Conservation (phyloP, 2,888 invertebrate genomes). For the Exephanes ischioxanthus region DNA sequence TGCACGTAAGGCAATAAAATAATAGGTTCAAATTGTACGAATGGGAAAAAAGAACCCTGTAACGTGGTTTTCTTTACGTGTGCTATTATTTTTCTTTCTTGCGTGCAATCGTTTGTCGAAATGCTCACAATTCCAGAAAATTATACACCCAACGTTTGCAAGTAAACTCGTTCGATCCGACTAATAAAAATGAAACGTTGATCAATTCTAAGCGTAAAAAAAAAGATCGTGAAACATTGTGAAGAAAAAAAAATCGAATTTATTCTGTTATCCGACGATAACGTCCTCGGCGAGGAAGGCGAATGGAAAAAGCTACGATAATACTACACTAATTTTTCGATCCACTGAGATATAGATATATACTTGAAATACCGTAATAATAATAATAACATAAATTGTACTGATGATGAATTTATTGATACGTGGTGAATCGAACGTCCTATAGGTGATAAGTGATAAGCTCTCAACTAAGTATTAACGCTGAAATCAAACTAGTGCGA, state of each 20-base stretch:
- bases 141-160: conserved; percentile 24
- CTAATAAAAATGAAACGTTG: conserved; percentile 42
- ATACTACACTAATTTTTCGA: conserved; percentile 31
- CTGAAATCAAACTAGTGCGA: conserved; percentile 61
- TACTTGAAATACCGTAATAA: conserved; percentile 47
- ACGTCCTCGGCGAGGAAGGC: background rate
- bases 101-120: conserved; percentile 3
- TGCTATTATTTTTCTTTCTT: background rate
- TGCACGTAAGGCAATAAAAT: background rate
- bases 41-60: background rate
- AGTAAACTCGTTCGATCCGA: conserved; percentile 57
- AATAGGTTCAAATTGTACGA: background rate
- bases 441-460: conserved; percentile 61
- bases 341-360: conserved; percentile 5
- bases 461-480: conserved; percentile 53
- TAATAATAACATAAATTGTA: conserved; percentile 55
- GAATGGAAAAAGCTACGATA: conserved; percentile 19
- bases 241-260: conserved; percentile 30
- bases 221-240: background rate
- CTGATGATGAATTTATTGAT: conserved; percentile 56
- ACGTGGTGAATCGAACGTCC: conserved; percentile 66
- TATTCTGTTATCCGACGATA: conserved; percentile 23
- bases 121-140: background rate
- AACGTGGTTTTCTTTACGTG: background rate
- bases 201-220: conserved; percentile 43